Base-by-base conservation (phyloP, 2,797 vertebrate genomes). In the Galago senegalensis region DNA sequence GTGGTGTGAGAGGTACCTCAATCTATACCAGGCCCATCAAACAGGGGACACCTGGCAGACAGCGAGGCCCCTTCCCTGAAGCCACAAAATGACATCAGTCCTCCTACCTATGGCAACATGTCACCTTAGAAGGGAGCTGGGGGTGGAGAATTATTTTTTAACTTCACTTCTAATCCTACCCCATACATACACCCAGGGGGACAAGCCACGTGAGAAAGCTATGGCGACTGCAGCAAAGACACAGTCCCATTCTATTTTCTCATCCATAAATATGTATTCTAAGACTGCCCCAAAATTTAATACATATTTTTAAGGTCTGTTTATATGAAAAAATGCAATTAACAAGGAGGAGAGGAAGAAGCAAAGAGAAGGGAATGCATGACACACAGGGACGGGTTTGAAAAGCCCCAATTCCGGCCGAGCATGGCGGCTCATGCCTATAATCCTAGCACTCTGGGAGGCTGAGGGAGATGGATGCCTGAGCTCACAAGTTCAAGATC, bases 231-330 rank as follows among this genome's bases (percentile, higher is more conserved):
- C 53, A 53, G 27, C 12, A 76, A 91, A 81, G 43, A 82, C 18
- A 76, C 18, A 67, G 2, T 20, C 76, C 7, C 17, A 13, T 27
- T 56, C 58, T 60, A 72, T 83, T 37, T 93, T 86, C 29, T 79
- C 18, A 72, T 76, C 14, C 34, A 63, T 63, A 90, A 18, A 91
- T 91, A 34, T 91, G 9, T 61, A 75, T n/a, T 58, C 49, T 94
- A 60, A 81, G 18, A 92, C 0, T 76, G 27, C 40, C 9, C 67
- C n/a, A 70, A 88, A 93, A 86, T 69, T 8, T 23, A 23, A 16
- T 34, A 46, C 31, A 9, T 25, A 40, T 61, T 65, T 13, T 14
- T 13, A 37, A 84, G 65, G 6, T 49, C 13, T 58, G 5, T 34
- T 93, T 67, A 61, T 61, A 2, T 65, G 18, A 83, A 23, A 84